Evolutionary conservation across 2,113 vertebrate genomes (phyloP).

Genomic region (Siniperca chuatsi): DNA sequence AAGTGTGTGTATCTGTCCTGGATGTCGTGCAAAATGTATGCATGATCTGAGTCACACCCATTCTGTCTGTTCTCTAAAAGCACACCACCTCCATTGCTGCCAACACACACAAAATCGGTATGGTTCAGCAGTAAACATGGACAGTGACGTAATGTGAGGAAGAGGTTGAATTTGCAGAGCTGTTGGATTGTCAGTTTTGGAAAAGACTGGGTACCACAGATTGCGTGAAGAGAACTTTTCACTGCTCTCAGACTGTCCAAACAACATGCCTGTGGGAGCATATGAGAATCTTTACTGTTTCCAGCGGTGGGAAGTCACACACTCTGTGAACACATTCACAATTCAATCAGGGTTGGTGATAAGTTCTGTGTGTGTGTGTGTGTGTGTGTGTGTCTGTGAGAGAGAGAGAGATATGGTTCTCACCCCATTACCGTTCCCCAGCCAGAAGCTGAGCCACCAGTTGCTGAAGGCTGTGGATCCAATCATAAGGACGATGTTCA

Average conservation of each 20-base stretch:
- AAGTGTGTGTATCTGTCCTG: too few relatives aligned
- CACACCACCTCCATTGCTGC: not conserved
- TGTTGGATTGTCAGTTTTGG: too few relatives aligned
- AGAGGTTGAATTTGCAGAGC: too few relatives aligned
- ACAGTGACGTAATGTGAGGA: not conserved
- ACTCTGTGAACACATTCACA: not conserved
- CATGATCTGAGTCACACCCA: too few relatives aligned
- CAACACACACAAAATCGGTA: not conserved
- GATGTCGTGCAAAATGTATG: too few relatives aligned
- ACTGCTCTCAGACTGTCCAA: not conserved
- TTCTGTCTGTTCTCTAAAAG: not conserved
- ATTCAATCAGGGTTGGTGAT: not conserved
- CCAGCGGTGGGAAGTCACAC: not conserved
- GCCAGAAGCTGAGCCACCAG: slow-evolving; percentile 89
- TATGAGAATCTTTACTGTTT: not conserved
- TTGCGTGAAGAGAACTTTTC: not conserved
- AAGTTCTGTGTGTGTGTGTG: not conserved
- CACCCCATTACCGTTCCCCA: slow-evolving; percentile 85
- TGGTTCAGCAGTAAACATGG: not conserved
- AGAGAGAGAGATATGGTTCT: slow-evolving; percentile 25
- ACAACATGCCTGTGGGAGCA: not conserved
- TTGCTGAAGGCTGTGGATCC: slow-evolving; percentile 85
- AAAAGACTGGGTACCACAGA: too few relatives aligned
- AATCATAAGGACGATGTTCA: slow-evolving; percentile 81
- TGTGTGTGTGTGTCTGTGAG: not conserved